A percentile compares a stretch with the other conserved stretches of the same genome.
Evolutionary conservation across 2,113 vertebrate genomes (phyloP).

Genomic region (Alethe castanea): DNA sequence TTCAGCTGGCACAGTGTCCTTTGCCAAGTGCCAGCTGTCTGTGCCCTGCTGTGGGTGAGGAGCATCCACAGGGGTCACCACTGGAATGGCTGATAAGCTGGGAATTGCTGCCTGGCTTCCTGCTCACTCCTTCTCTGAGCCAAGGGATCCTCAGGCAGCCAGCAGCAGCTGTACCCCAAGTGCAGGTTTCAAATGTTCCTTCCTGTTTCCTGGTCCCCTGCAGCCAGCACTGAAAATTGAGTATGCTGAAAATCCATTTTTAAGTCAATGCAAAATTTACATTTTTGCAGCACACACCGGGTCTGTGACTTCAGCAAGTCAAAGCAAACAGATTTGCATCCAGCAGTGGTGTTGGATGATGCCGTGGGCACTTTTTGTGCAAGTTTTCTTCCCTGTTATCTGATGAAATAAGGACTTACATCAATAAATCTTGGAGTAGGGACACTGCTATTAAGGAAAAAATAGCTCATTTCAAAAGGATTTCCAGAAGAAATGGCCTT

Average conservation of each 20-base stretch:
- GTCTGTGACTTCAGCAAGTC: not conserved
- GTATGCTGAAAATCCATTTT: not conserved
- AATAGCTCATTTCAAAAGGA: not conserved
- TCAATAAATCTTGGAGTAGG: not conserved
- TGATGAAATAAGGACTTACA: not conserved
- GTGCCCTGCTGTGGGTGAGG: not conserved
- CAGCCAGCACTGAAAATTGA: rapidly evolving
- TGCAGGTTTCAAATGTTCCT: not conserved
- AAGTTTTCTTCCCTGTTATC: not conserved
- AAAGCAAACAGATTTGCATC: not conserved
- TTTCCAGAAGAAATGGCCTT: not conserved
- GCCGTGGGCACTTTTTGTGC: rapidly evolving
- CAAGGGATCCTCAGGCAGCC: not conserved
- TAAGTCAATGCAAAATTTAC: not conserved
- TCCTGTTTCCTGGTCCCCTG: rapidly evolving
- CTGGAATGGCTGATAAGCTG: too few relatives aligned
- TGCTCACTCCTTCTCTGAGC: not conserved
- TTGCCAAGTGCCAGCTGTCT: not conserved
- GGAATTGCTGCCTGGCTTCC: not conserved
- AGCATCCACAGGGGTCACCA: not conserved
- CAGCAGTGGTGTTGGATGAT: not conserved
- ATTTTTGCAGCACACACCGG: not conserved
- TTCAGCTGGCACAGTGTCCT: not conserved
- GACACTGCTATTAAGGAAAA: not conserved
- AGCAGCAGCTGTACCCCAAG: not conserved